phyloP scores from a whole-genome alignment of 2,888 invertebrate species.

The Acleris literana region DNA sequence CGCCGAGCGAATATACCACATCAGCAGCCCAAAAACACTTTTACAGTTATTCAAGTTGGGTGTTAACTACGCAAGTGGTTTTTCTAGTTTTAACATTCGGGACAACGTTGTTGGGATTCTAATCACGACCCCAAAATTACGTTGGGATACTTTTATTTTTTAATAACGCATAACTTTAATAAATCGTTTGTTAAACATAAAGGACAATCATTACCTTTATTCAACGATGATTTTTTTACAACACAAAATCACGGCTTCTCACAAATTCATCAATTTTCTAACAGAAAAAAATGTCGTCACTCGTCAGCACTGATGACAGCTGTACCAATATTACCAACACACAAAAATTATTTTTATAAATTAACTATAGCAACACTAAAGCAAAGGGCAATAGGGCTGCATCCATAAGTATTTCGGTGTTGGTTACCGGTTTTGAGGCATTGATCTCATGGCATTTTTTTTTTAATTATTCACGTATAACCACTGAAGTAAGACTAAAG shows the following conservation, averaged over 20 bases:
- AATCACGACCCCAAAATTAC: slow-evolving; percentile 18
- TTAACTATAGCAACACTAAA: slow-evolving; percentile 13
- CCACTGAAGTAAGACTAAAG: too few species aligned
- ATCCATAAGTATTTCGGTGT: not conserved
- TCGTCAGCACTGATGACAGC: slow-evolving; percentile 27
- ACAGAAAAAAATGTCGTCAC: slow-evolving; percentile 31
- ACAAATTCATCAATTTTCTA: slow-evolving; percentile 28
- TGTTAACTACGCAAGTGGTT: slow-evolving; percentile 34
- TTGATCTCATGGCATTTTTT: too few species aligned
- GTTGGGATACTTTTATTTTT: not conserved
- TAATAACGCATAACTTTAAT: not conserved
- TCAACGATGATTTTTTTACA: slow-evolving; percentile 24
- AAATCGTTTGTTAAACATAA: not conserved
- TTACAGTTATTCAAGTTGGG: slow-evolving; percentile 36
- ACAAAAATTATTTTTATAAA: slow-evolving; percentile 4
- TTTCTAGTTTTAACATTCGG: slow-evolving; percentile 30
- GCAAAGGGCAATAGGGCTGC: slow-evolving; percentile 17
- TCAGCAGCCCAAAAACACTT: slow-evolving; percentile 28
- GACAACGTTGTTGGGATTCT: slow-evolving; percentile 14
- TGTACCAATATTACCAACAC: slow-evolving; percentile 21
- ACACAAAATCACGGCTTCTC: slow-evolving; percentile 32
- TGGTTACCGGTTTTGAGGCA: not conserved
- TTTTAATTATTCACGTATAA: too few species aligned
- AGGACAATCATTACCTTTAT: slow-evolving; percentile 20
- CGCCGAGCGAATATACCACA: slow-evolving; percentile 27